These are phyloP conservation scores for Drosophila flavopinicola DNA, from an alignment of 2,888 invertebrate species.

Conservation along the genomic window DNA sequence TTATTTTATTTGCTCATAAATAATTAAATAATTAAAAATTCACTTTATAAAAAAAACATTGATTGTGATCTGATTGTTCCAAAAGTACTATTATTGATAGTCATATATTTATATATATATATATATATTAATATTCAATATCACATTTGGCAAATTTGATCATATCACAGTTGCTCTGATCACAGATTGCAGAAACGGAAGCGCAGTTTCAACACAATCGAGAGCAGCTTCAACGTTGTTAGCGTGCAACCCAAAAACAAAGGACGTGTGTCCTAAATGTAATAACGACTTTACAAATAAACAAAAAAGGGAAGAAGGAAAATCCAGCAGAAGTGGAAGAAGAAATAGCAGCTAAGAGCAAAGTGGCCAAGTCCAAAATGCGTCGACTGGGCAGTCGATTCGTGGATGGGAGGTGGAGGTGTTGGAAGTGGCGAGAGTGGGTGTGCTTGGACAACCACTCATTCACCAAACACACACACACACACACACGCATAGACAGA, in stretches of 20 bases:
- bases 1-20: too few species aligned
- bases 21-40: too few species aligned
- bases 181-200: constrained; percentile 6
- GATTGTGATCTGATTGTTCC: too few species aligned
- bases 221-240: constrained; percentile 18
- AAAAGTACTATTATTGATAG: too few species aligned
- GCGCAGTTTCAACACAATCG: constrained; percentile 41
- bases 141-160: not conserved
- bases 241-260: constrained; percentile 47
- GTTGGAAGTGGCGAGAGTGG: constrained; percentile 14
- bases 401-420: constrained; percentile 1
- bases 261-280: constrained; percentile 68
- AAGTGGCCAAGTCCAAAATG: constrained; percentile 44
- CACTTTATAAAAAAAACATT: too few species aligned
- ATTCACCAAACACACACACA: constrained; percentile 6
- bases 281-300: constrained; percentile 76
- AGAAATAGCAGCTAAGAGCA: constrained; percentile 28
- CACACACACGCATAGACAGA: not conserved
- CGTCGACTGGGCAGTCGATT: constrained; percentile 55
- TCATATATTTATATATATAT: too few species aligned
- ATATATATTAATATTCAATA: too few species aligned
- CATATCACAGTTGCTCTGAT: constrained; percentile 9
- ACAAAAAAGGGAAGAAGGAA: constrained; percentile 34
- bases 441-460: constrained; percentile 24
- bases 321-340: constrained; percentile 14